A percentile compares a stretch with the other conserved stretches of the same genome.
phyloP scores from a whole-genome alignment of 2,113 vertebrate species.

The Pelodiscus sinensis region DNA sequence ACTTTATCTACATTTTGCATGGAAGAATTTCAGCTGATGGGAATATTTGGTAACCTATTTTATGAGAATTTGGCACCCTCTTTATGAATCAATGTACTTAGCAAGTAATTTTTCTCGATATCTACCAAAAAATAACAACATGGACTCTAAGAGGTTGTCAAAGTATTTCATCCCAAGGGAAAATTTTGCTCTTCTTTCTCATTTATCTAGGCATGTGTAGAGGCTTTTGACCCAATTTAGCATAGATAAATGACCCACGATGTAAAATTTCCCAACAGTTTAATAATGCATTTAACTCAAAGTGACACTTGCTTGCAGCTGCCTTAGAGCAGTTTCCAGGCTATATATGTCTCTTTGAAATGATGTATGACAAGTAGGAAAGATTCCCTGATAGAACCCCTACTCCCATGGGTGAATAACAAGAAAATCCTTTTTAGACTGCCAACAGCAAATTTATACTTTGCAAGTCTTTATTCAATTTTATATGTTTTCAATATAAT shows the following conservation, averaged over 20 bases:
- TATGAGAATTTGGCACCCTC: slow-evolving; percentile 24
- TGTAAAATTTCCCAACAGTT: slow-evolving; percentile 87
- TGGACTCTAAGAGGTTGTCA: slow-evolving; percentile 69
- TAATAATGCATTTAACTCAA: slow-evolving; percentile 92
- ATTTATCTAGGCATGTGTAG: slow-evolving; percentile 81
- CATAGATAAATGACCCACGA: slow-evolving; percentile 94
- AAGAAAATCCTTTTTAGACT: slow-evolving; percentile 77
- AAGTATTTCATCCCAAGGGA: slow-evolving; percentile 72
- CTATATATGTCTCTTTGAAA: slow-evolving; percentile 90
- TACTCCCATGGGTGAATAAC: slow-evolving; percentile 68
- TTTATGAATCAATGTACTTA: slow-evolving; percentile 55
- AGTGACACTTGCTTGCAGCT: slow-evolving; percentile 96
- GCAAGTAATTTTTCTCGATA: neutral
- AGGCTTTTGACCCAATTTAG: slow-evolving; percentile 94
- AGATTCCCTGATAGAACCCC: slow-evolving; percentile 68
- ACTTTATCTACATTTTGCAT: slow-evolving; percentile 7
- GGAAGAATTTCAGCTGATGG: neutral
- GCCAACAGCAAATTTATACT: slow-evolving; percentile 73
- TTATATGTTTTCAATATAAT: slow-evolving; percentile 66
- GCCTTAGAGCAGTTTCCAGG: slow-evolving; percentile 87
- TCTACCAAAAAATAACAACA: slow-evolving; percentile 71
- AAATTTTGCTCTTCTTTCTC: slow-evolving; percentile 77
- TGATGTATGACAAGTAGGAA: slow-evolving; percentile 88
- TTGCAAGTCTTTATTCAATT: slow-evolving; percentile 74
- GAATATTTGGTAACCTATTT: slow-evolving; percentile 25